These are phyloP conservation scores for Heteronetta atricapilla DNA, from an alignment of 2,113 vertebrate species.

Conservation along the genomic window DNA sequence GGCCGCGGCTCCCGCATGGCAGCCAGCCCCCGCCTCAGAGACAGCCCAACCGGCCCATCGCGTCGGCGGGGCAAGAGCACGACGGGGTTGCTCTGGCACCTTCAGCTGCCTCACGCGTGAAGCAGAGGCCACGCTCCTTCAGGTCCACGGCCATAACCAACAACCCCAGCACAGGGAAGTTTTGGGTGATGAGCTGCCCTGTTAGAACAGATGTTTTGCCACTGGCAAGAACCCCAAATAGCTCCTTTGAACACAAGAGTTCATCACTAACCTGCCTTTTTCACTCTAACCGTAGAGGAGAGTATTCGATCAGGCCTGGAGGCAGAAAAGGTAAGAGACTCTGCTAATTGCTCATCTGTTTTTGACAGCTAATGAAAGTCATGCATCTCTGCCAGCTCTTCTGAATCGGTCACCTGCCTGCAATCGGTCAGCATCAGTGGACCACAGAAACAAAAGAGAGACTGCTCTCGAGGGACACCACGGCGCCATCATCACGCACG, in stretches of 20 bases:
- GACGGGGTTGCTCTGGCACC: not conserved
- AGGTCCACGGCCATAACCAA: not conserved
- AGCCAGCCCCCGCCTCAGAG: not conserved
- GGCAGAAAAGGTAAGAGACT: not conserved
- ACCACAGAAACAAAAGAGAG: not conserved
- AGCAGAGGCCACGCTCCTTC: not conserved
- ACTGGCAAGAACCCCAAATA: not conserved
- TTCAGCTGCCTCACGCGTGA: not conserved
- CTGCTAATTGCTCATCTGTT: not conserved
- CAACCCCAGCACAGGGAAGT: not conserved
- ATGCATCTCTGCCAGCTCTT: not conserved
- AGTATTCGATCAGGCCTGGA: not conserved
- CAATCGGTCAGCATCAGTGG: not conserved
- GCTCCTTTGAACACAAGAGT: not conserved
- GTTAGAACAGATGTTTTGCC: not conserved
- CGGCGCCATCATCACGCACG: not conserved
- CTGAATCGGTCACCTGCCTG: not conserved
- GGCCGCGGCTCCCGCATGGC: not conserved
- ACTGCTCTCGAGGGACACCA: not conserved
- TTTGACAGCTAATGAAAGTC: not conserved
- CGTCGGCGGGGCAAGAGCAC: not conserved
- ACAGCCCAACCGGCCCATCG: rapidly evolving
- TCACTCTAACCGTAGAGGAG: not conserved
- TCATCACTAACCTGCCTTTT: not conserved
- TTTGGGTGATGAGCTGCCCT: not conserved